Conservation (phyloP, 2,797 vertebrate species). For the Threskiornis aethiopicus region DNA sequence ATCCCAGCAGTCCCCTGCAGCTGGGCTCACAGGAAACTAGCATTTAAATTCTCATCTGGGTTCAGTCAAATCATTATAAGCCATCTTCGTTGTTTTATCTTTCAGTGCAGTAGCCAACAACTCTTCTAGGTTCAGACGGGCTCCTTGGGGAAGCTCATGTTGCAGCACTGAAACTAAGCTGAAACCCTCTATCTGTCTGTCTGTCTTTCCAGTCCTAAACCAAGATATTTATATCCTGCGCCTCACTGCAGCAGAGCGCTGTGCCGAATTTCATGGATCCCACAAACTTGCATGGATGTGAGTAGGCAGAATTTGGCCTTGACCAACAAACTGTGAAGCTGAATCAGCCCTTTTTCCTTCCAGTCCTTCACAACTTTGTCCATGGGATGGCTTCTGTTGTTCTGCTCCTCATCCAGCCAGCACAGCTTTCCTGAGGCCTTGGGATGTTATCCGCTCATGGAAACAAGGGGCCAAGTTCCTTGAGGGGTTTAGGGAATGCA, state of each 20-base stretch:
- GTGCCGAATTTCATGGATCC: background rate
- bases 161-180: background rate
- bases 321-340: background rate
- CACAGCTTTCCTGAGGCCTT: background rate
- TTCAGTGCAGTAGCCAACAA: background rate
- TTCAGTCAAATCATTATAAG: constrained; percentile 25
- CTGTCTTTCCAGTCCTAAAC: constrained; percentile 4
- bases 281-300: background rate
- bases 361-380: background rate
- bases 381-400: background rate
- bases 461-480: background rate
- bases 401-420: background rate
- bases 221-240: background rate
- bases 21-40: background rate
- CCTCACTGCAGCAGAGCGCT: background rate
- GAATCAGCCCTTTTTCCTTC: constrained; percentile 9
- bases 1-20: background rate
- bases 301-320: background rate
- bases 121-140: background rate
- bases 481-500: background rate
- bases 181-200: background rate
- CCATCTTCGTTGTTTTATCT: background rate
- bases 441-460: background rate
- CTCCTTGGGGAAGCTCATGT: constrained; percentile 24
- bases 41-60: constrained; percentile 29